Conservation (phyloP, 2,113 vertebrate genomes). For the Marmota flaviventris region DNA sequence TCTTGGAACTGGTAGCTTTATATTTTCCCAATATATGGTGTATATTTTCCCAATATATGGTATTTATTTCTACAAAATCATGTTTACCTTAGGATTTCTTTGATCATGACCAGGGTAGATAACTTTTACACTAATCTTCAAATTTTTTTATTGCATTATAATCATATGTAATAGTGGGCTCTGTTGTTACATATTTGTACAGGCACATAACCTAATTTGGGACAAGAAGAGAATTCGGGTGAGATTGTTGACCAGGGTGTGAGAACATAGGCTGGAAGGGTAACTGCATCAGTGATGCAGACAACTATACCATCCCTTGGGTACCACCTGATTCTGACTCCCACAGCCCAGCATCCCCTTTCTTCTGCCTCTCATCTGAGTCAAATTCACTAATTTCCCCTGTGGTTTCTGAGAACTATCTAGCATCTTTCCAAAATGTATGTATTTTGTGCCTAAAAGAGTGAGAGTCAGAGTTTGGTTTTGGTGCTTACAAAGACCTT, state of each 20-base stretch:
- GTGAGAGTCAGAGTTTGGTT: neutral
- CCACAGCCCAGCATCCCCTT: fast-evolving
- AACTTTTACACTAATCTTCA: neutral
- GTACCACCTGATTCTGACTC: neutral
- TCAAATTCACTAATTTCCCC: neutral
- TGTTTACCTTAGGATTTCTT: neutral
- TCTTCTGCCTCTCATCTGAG: neutral
- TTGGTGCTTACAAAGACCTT: neutral
- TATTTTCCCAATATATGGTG: neutral
- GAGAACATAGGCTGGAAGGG: neutral
- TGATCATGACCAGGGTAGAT: neutral
- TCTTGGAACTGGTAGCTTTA: neutral
- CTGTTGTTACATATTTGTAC: too few species aligned
- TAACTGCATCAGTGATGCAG: fast-evolving
- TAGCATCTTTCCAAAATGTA: neutral
- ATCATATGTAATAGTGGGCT: neutral
- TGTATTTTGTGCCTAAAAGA: neutral
- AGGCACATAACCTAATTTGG: too few species aligned
- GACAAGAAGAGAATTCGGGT: neutral
- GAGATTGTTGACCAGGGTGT: too few species aligned
- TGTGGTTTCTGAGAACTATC: neutral
- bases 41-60: neutral
- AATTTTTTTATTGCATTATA: neutral
- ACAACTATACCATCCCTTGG: fast-evolving
- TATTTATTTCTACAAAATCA: neutral